Conservation (phyloP, 2,888 invertebrate genomes). For the Zootermopsis nevadensis region DNA sequence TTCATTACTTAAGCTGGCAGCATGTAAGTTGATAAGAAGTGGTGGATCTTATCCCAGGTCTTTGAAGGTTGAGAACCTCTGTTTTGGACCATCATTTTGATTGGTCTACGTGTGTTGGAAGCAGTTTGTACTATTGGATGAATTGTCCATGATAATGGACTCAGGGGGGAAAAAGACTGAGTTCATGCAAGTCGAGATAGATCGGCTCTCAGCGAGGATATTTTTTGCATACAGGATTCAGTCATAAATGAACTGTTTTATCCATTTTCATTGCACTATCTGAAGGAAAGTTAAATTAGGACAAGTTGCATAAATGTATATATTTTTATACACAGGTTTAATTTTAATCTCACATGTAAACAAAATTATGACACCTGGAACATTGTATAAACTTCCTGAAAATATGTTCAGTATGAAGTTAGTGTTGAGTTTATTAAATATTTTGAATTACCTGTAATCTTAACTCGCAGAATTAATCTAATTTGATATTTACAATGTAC, state of each 20-base stretch:
- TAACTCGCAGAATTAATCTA: too few relatives aligned
- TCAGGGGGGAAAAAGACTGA: conserved; percentile 49
- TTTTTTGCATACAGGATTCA: conserved; percentile 27
- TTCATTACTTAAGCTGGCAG: too few relatives aligned
- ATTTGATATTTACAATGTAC: too few relatives aligned
- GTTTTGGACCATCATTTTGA: not conserved
- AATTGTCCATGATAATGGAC: conserved; percentile 27
- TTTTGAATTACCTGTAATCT: not conserved
- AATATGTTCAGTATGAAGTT: not conserved
- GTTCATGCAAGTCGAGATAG: not conserved
- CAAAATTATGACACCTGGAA: not conserved
- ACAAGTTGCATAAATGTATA: not conserved
- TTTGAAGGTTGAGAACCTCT: too few relatives aligned
- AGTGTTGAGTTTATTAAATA: not conserved
- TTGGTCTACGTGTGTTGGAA: not conserved
- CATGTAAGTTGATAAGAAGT: too few relatives aligned
- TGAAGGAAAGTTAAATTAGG: too few relatives aligned
- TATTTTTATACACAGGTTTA: not conserved
- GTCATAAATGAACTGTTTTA: not conserved
- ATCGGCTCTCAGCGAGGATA: not conserved
- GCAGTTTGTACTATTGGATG: not conserved
- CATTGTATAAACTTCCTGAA: not conserved
- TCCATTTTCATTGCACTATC: not conserved
- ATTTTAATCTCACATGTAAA: not conserved
- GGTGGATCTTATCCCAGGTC: too few relatives aligned